Evolutionary conservation across 2,113 vertebrate species (phyloP).

Genomic region (Podiceps cristatus): DNA sequence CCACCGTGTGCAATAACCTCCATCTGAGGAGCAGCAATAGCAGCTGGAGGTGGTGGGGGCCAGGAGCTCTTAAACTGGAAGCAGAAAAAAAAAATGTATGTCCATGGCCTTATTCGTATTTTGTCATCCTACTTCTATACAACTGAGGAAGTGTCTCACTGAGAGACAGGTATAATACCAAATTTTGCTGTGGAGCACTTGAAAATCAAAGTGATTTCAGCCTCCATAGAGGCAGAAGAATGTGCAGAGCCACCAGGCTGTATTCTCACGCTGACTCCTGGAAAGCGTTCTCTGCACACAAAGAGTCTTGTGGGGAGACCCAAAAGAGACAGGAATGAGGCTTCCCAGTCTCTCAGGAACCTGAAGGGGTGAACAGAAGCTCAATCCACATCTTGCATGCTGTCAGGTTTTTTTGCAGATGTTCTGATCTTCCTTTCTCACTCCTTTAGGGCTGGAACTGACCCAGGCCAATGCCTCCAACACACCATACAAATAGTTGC

Average conservation of each 20-base stretch:
- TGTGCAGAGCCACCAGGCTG: neutral
- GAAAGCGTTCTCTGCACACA: neutral
- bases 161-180: neutral
- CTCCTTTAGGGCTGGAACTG: neutral
- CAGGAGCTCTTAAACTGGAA: neutral
- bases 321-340: neutral
- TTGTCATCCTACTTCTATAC: neutral
- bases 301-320: neutral
- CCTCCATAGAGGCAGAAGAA: neutral
- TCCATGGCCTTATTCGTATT: neutral
- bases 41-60: neutral
- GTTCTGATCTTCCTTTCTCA: neutral
- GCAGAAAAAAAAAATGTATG: rapidly evolving
- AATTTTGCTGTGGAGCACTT: neutral
- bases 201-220: neutral
- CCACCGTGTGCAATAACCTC: neutral
- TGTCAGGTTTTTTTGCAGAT: neutral
- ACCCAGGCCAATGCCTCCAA: neutral
- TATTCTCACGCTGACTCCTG: neutral
- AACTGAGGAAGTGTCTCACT: neutral
- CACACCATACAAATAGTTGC: rapidly evolving
- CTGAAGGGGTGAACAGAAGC: neutral
- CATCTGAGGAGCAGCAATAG: neutral
- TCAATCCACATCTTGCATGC: rapidly evolving
- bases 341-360: neutral